Evolutionary conservation across 53 echinoderm and acorn worm genomes (phyloP).

Genomic region (Arbacia lixula): DNA sequence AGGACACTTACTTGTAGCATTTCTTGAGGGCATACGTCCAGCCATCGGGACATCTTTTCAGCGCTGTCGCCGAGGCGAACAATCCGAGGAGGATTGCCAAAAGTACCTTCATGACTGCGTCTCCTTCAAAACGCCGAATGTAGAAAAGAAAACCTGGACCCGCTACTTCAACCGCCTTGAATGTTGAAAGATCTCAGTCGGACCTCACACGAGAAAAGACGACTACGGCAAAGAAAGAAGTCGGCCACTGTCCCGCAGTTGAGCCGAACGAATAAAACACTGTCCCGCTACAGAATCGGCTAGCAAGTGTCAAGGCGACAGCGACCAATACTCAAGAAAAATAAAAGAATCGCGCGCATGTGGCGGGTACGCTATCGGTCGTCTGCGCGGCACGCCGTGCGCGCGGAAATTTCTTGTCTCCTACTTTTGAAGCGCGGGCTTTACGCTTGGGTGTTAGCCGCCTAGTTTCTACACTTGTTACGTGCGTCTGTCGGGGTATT

Average conservation of each 20-base stretch:
- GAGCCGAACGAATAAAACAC: background rate
- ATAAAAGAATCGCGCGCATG: background rate
- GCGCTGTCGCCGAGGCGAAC: conserved; percentile 23
- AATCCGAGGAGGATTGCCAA: conserved; percentile 6
- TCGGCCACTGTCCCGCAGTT: background rate
- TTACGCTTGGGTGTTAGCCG: conserved; percentile 18
- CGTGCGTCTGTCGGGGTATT: conserved; percentile 18
- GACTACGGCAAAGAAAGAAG: too few relatives aligned
- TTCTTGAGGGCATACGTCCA: conserved; percentile 42
- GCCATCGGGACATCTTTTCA: conserved; percentile 4
- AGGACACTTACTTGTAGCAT: conserved; percentile 51
- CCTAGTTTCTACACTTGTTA: conserved; percentile 40
- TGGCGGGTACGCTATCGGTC: background rate
- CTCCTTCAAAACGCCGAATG: background rate
- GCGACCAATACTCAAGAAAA: background rate
- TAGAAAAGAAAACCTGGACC: background rate
- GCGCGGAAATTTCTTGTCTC: background rate
- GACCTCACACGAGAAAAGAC: too few relatives aligned
- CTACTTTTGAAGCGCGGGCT: background rate
- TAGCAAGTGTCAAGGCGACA: background rate
- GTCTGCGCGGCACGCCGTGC: background rate
- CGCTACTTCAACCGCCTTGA: too few relatives aligned
- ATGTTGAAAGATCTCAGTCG: too few relatives aligned
- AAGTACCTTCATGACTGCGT: conserved; percentile 6
- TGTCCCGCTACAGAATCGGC: background rate